Base-by-base conservation (phyloP, 2,797 vertebrate species). In the Spinus olivaceus region DNA sequence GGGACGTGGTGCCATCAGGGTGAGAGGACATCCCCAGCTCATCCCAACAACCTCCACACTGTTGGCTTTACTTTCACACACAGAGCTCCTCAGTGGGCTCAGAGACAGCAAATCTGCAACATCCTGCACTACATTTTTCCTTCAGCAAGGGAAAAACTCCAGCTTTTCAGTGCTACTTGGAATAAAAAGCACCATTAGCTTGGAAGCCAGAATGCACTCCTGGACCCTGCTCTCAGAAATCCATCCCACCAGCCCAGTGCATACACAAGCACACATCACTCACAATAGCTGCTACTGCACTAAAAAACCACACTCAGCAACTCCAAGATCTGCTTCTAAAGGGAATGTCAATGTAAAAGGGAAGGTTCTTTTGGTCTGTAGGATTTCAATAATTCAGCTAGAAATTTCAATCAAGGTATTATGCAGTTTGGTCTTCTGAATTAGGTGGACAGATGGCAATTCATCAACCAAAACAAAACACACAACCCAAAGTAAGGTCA, bases 31-130 rank as follows among this genome's bases (percentile, higher is more conserved):
- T 18, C 60, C 42, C 42, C 63, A 50, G 19, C 24, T 67, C 5
- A 0, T 49, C 50, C 81, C 84, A 1, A 35, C n/a, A 15, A 61
- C 22, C n/a, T 54, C 86, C 0, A 0, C 20, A 12, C 0, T 1
- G 2, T 3, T 5, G 4, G 32, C 64, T 93, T 64, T 73, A 57
- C 37, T 54, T 56, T 60, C 71, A 23, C 5, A 2, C 12, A 25
- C 8, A 0, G 14, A 9, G 44, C 61, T 83, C 65, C 35, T 8
- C 0, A 0, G 18, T 6, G 22, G 14, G 57, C 51, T 66, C 12
- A 8, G 59, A 51, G 54, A 59, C 54, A 65, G 46, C 61, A 66
- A 79, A 81, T 27, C 73, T 28, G 1, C 2, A 8, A 79, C n/a
- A 51, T 35, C 44, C 73, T 59, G 51, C 47, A 65, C 71, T 51